Conservation (phyloP, 1,140 invertebrate species). For the Macrobrachium nipponense region DNA sequence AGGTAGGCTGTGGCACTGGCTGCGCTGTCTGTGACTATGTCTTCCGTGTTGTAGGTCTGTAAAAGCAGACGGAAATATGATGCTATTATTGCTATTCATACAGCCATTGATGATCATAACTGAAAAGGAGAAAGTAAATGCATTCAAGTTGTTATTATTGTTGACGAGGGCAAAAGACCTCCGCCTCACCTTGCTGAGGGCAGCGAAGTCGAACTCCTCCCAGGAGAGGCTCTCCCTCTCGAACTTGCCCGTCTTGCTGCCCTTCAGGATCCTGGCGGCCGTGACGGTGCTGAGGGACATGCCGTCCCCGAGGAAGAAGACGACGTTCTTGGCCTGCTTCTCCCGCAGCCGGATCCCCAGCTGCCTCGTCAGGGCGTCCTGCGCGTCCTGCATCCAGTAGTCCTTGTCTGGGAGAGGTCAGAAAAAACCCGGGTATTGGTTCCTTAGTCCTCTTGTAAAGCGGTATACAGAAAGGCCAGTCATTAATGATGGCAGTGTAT, state of each 20-base stretch:
- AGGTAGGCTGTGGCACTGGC: constrained; percentile 89
- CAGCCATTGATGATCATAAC: too few species aligned
- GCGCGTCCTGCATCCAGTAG: neutral
- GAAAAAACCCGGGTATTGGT: too few species aligned
- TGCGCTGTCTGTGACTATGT: constrained; percentile 80
- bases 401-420: too few species aligned
- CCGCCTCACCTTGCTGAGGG: constrained; percentile 28
- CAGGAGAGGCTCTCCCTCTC: constrained; percentile 40
- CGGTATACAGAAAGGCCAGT: too few species aligned
- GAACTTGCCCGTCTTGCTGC: constrained; percentile 70
- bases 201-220: constrained; percentile 42
- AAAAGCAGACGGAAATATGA: too few species aligned
- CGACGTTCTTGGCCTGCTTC: constrained; percentile 76
- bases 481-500: too few species aligned
- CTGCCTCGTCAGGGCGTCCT: constrained; percentile 28
- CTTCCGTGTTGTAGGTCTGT: too few species aligned
- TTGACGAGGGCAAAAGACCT: too few species aligned
- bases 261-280: constrained; percentile 79
- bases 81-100: too few species aligned
- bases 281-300: constrained; percentile 83
- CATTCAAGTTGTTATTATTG: too few species aligned
- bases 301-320: constrained; percentile 85
- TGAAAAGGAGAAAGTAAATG: too few species aligned
- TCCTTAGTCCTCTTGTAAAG: too few species aligned
- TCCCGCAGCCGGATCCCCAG: neutral